A percentile compares a stretch with the other conserved stretches of the same genome.
Evolutionary conservation across 2,888 invertebrate species (phyloP).

Genomic region (Ethmia dodecea): DNA sequence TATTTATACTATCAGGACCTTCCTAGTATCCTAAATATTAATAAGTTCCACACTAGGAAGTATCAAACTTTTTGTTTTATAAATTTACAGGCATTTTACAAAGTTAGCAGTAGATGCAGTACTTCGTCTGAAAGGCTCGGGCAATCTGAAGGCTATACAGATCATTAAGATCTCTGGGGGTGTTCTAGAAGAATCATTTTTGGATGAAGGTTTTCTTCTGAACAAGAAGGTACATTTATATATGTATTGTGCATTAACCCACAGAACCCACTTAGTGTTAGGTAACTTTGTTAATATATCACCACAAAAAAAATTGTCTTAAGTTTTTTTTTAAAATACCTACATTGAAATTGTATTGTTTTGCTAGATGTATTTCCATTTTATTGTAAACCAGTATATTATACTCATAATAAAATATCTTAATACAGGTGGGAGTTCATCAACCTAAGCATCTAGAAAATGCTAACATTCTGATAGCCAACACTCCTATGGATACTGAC

Average conservation of each 20-base stretch:
- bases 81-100: conserved; percentile 84
- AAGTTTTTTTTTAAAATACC: too few species aligned
- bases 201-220: conserved; percentile 96
- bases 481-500: conserved; percentile 99
- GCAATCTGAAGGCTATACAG: conserved; percentile 96
- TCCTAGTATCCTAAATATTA: too few species aligned
- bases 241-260: too few species aligned
- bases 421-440: conserved; percentile 88
- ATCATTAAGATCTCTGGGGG: conserved; percentile 98
- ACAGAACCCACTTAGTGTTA: too few species aligned
- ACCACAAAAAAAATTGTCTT: too few species aligned
- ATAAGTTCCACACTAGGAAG: too few species aligned
- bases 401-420: conserved; percentile 1
- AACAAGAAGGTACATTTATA: conserved; percentile 91
- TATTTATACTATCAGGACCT: too few species aligned
- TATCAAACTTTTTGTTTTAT: too few species aligned
- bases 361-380: too few species aligned
- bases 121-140: conserved; percentile 95
- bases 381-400: too few species aligned
- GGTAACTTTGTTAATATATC: too few species aligned
- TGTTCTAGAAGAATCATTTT: conserved; percentile 94
- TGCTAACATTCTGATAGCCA: conserved; percentile 97
- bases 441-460: conserved; percentile 98
- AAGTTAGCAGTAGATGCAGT: conserved; percentile 97
- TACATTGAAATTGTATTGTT: too few species aligned